Base-by-base conservation (phyloP, 2,113 vertebrate species). In the Dunckerocampus dactyliophorus region DNA sequence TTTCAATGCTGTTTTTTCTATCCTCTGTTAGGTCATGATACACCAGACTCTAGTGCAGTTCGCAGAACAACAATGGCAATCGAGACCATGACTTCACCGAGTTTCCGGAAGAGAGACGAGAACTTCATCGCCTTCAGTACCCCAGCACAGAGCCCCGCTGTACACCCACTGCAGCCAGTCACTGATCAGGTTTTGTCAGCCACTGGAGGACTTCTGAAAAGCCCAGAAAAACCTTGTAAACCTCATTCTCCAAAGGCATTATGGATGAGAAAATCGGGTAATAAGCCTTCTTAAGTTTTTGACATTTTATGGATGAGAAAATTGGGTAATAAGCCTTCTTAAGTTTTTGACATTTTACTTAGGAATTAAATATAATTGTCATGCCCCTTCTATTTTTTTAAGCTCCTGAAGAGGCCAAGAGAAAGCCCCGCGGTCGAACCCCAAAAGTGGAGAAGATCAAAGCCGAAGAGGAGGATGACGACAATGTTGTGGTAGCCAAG, bases 161-260 rank as follows among this genome's bases (percentile, higher is more conserved):
- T 69, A 13, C 76, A 82, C 58, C 80, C 75, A 20, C 75, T 80
- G 19, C 84, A 83, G 37, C 83, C 76, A 39, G 60, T 74, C 42
- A 56, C 69, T 17, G 81, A 80, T 48, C 62, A 47, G 20, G 17
- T 48, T 3, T 56, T 47, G 31, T n/a, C 72, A 42, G 51, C 64
- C 50, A 52, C 61, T 5, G 65, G 31, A 54, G 71, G 57, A 19
- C 48, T 2, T 21, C 45, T 68, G 65, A 85, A 79, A 78, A 78
- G 67, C 47, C 77, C 79, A 79, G 68, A 79, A 65, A 88, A 83
- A 80, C 62, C 69, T 56, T 76, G 83, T 19, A 88, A 82, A 85
- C 85, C 83, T 77, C 75, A 85, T 63, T 14, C 73, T 69, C 76
- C 86, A 52, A 87, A 87, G 59, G 69, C 80, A 47, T 47, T 76